Conservation (phyloP, 2,888 invertebrate genomes). For the Junonia oenone region DNA sequence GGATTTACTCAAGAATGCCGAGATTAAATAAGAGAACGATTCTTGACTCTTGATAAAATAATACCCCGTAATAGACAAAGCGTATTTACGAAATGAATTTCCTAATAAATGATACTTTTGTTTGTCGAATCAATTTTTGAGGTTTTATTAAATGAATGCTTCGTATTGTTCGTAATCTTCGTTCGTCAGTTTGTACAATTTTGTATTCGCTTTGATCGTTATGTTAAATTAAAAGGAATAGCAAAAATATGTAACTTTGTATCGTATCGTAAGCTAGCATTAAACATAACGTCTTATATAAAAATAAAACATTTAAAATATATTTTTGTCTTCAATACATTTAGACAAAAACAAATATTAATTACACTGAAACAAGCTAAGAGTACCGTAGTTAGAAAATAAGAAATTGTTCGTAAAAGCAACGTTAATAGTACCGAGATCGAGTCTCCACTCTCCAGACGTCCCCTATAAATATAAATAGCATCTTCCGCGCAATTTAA, state of each 20-base stretch:
- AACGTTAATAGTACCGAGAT: not conserved
- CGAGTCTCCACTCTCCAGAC: conserved; percentile 1
- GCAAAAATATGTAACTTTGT: too few species aligned
- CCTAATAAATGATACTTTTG: conserved; percentile 1
- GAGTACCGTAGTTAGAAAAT: not conserved
- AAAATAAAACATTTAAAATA: too few species aligned
- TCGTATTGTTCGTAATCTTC: too few species aligned
- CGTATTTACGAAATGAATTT: conserved; percentile 1
- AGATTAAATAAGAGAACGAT: conserved; percentile 29
- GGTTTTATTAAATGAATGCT: not conserved
- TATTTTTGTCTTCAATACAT: not conserved
- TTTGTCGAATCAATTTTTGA: not conserved
- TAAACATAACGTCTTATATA: too few species aligned
- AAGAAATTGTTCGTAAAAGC: not conserved
- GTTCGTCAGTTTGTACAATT: not conserved
- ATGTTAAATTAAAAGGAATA: too few species aligned
- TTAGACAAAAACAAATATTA: not conserved
- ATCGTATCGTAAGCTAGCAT: too few species aligned
- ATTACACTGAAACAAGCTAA: not conserved
- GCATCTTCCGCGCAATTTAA: conserved; percentile 26
- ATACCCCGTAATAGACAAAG: conserved; percentile 13
- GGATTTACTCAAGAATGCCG: conserved; percentile 29
- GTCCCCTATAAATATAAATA: conserved; percentile 14
- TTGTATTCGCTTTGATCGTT: too few species aligned
- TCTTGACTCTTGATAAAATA: conserved; percentile 26